Conservation (phyloP, 2,888 invertebrate genomes). For the Epinotia ramella region DNA sequence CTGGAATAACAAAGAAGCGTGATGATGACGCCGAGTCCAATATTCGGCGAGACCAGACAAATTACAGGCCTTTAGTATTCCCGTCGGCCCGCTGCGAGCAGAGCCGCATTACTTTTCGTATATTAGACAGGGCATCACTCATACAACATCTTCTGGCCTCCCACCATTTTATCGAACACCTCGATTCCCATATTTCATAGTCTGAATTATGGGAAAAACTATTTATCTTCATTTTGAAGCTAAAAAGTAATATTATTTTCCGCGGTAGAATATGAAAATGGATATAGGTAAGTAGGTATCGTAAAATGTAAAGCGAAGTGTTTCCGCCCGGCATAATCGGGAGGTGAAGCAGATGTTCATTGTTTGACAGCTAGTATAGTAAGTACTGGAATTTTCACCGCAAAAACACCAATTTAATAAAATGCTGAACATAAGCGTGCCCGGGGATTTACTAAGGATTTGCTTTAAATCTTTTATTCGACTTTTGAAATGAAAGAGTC, state of each 20-base stretch:
- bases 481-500: too few species aligned
- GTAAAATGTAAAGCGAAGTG: background rate
- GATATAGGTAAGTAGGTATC: background rate
- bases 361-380: background rate
- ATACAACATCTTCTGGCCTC: slow-evolving; percentile 28
- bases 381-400: background rate
- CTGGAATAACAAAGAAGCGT: slow-evolving; percentile 63
- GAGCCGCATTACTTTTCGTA: slow-evolving; percentile 40
- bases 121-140: slow-evolving; percentile 47
- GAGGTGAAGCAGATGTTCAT: background rate
- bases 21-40: slow-evolving; percentile 59
- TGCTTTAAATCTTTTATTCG: slow-evolving; percentile 12
- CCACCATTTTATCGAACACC: slow-evolving; percentile 17
- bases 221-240: background rate
- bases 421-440: background rate
- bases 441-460: slow-evolving; percentile 1
- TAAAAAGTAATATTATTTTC: background rate
- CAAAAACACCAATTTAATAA: slow-evolving; percentile 11
- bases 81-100: slow-evolving; percentile 47
- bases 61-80: slow-evolving; percentile 66
- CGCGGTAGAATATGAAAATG: background rate
- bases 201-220: background rate
- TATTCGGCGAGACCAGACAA: slow-evolving; percentile 65
- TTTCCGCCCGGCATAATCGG: background rate
- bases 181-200: slow-evolving; percentile 3